Evolutionary conservation across 2,113 vertebrate species (phyloP).

Genomic region (Anhinga anhinga): DNA sequence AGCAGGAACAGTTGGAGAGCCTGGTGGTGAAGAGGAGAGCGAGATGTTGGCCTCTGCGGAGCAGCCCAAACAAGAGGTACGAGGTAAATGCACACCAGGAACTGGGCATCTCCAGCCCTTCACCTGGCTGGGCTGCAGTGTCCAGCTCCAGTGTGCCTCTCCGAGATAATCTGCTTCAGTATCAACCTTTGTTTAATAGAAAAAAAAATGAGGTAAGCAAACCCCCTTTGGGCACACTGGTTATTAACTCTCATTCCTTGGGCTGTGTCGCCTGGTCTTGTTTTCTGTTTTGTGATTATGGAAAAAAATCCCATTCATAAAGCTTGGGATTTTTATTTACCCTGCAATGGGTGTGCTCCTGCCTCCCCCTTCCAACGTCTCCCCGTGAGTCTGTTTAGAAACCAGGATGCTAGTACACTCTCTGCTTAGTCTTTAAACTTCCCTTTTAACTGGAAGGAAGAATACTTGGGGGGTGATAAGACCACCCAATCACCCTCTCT

Average conservation of each 20-base stretch:
- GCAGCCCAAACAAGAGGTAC: background rate
- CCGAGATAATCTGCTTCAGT: background rate
- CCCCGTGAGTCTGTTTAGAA: background rate
- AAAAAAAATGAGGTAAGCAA: background rate
- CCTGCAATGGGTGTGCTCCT: background rate
- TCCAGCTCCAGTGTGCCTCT: background rate
- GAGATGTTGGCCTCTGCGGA: background rate
- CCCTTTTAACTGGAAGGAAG: background rate
- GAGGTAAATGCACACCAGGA: background rate
- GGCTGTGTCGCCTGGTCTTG: background rate
- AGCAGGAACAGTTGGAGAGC: background rate
- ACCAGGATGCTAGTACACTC: background rate
- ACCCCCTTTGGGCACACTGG: background rate
- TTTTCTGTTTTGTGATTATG: background rate
- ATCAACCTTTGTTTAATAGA: background rate
- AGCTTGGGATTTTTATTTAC: background rate
- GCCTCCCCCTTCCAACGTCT: background rate
- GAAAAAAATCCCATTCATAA: background rate
- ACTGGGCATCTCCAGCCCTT: background rate
- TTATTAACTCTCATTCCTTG: background rate
- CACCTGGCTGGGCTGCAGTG: background rate
- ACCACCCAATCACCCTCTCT: background rate
- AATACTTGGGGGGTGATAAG: background rate
- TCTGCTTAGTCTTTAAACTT: background rate
- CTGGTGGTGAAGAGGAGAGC: background rate